Base-by-base conservation (phyloP, 2,888 invertebrate genomes). In the Lordiphosa fenestrarum region DNA sequence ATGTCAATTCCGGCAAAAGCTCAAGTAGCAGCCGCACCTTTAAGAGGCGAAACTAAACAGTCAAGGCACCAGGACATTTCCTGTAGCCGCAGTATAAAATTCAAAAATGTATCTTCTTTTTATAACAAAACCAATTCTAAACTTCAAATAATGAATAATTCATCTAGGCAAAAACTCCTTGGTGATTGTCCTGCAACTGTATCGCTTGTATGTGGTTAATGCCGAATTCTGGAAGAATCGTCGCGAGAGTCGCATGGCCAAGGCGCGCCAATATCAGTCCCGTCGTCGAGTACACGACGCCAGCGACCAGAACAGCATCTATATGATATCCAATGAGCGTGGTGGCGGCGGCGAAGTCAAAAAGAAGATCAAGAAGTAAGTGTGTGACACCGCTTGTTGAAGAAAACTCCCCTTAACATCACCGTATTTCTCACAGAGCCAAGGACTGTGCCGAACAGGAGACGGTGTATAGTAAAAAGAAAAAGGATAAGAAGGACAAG, bases 131-230 rank as follows among this genome's bases (percentile, higher is more conserved):
- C 7, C 1, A 25, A 25, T 3, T 0, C 0, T 1, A 3, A 3
- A 5, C 9, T 0, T 23, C 3, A 6, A 1, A 13, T 0, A 13
- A 0, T n/a, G 0, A 25, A 15, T 10, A 10, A 0, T 7, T 4
- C 0, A 4, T 35, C 2, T 9, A 91, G 89, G 89, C 66, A 94
- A 94, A 86, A 96, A 96, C 85, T 94, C 94, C 0, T 90, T 96
- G 88, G 97, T 98, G 7, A 97, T 98, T 61, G 89, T 96, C 0
- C 91, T 98, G 0, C 96, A 97, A 88, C 91, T 96, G 55, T 97
- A 97, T 86, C 91, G 96, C 5, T 90, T 97, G 0, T 94, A 95
- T 85, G 95, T 96, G 0, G 92, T 96, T 0, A 94, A 95, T 73
- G 91, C 94, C 21, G 95, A 95, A 84, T 93, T 90, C 71, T 89